Conservation (phyloP, 2,797 vertebrate genomes). For the Gymnodraco acuticeps region DNA sequence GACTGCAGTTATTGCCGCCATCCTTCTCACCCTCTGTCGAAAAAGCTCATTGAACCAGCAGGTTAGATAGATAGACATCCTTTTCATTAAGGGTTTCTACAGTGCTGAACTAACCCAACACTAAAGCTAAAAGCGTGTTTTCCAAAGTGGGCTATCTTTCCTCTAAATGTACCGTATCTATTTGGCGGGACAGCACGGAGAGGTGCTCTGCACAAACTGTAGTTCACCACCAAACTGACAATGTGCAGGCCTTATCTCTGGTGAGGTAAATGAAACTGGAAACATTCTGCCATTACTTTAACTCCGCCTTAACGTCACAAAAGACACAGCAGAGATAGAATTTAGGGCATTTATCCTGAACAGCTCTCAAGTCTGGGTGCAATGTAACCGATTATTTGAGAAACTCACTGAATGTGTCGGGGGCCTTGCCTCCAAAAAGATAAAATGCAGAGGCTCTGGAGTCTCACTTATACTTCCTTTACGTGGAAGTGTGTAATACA, state of each 20-base stretch:
- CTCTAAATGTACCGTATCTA: constrained; percentile 32
- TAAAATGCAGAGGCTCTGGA: background rate
- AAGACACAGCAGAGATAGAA: constrained; percentile 14
- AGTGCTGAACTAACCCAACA: background rate
- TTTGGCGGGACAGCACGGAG: constrained; percentile 17
- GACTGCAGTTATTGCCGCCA: constrained; percentile 36
- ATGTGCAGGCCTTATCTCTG: constrained; percentile 47
- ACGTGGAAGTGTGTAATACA: background rate
- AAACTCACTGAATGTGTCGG: background rate
- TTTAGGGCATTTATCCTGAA: constrained; percentile 20
- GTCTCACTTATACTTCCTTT: background rate
- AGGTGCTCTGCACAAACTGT: constrained; percentile 4
- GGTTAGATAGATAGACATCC: constrained; percentile 21
- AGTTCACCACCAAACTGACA: constrained; percentile 12
- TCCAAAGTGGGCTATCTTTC: constrained; percentile 18
- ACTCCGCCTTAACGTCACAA: constrained; percentile 14
- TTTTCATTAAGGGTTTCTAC: constrained; percentile 35
- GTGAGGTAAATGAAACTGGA: constrained; percentile 49
- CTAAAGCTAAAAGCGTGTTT: constrained; percentile 23
- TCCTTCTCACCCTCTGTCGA: constrained; percentile 15
- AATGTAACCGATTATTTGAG: background rate
- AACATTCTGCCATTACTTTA: constrained; percentile 39
- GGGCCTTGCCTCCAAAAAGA: constrained; percentile 1
- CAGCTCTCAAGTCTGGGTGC: background rate
- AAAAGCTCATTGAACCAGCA: constrained; percentile 24